Conservation (phyloP, 2,113 vertebrate genomes). For the Ginglymostoma cirratum region DNA sequence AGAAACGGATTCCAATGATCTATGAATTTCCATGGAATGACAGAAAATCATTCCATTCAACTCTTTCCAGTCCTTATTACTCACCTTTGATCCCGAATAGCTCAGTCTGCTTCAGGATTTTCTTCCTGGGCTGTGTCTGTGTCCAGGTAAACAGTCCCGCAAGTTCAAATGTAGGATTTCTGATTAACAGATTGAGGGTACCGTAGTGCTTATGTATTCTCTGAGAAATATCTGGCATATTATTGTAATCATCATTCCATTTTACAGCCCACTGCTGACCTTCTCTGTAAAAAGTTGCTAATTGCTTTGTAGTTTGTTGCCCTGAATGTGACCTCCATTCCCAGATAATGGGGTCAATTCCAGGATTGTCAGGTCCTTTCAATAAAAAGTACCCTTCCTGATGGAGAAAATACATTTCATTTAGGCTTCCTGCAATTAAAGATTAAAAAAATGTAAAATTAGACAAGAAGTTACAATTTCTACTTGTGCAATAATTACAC, state of each 20-base stretch:
- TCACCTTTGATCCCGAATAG: conserved; percentile 12
- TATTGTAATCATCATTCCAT: neutral
- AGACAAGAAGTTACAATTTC: no score
- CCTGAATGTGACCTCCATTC: conserved; percentile 10
- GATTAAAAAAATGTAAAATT: neutral
- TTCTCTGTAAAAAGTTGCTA: neutral
- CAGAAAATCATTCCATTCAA: neutral
- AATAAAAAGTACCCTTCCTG: neutral
- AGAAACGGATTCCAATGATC: neutral
- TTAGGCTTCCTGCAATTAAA: neutral
- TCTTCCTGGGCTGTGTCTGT: neutral
- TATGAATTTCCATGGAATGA: neutral
- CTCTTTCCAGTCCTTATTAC: neutral
- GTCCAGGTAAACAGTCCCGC: conserved; percentile 6
- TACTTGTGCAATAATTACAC: no score
- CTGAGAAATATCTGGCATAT: neutral
- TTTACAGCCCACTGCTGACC: neutral
- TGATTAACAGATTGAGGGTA: neutral
- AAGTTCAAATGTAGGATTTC: neutral
- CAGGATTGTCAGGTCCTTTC: neutral
- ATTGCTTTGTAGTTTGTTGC: neutral
- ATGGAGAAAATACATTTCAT: neutral
- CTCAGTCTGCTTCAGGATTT: neutral
- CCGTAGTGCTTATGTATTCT: neutral
- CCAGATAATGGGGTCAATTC: neutral